Base-by-base conservation (phyloP, 2,797 vertebrate species). In the Antrozous pallidus region DNA sequence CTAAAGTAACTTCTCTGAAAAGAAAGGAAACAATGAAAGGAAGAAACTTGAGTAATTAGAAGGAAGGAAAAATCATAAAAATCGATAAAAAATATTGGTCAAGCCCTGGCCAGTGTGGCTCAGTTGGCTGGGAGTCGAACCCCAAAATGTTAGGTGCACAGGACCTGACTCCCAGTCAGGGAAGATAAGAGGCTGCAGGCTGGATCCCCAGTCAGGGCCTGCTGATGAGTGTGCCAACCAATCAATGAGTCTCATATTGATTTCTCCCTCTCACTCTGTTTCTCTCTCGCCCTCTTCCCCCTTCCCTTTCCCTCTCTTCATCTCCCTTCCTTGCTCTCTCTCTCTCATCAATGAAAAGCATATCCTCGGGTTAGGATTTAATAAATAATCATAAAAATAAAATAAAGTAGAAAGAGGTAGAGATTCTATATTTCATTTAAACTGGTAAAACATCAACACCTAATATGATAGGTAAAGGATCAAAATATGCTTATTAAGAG, bases 391-490 rank as follows among this genome's bases (percentile, higher is more conserved):
- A 63, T 63, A 63, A 63, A n/a, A 63, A 61, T 58, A 58, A 63
- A 63, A 63, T 31, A 63, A 63, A 63, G 17, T 63, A 47, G 82
- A 77, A 89, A 26, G 51, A 81, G 6, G 20, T 33, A 65, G 26
- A 28, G 8, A 86, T 85, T 86, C 63, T 89, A 42, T 49, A 90
- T 47, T 49, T 81, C 42, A 67, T 51, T 78, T 91, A 22, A 89
- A 89, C 45, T 63, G 74, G 20, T 33, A 74, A 95, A 88, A 88
- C 8, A 63, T 33, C 38, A 45, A 86, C 10, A 58, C 54, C 24
- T 82, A 90, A 51, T 40, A 69, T 36, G 89, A 89, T 80, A 80
- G 74, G 4, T 74, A 92, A 89, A 61, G 85, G 45, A 84, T 61
- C 22, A 74, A 94, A 75, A 88, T 56, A 67, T 33, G 28, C 9